Conservation (phyloP, 2,797 vertebrate genomes). For the Artibeus lituratus region DNA sequence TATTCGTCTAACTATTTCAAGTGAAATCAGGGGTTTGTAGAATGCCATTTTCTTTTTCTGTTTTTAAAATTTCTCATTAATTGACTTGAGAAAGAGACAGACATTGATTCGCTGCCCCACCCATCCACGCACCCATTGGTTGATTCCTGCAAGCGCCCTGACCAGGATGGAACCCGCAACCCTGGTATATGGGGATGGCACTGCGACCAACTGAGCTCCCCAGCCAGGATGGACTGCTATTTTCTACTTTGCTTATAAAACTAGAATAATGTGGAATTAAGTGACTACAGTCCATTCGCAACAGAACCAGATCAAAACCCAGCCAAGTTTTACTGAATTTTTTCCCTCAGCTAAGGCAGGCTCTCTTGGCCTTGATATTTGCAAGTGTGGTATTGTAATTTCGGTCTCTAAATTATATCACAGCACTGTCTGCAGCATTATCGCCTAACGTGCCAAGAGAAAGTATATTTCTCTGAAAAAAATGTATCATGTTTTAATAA, state of each 20-base stretch:
- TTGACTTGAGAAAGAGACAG: background rate
- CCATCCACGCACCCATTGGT: background rate
- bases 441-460: background rate
- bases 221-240: background rate
- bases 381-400: background rate
- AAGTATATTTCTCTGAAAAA: background rate
- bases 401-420: slow-evolving; percentile 3
- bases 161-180: background rate
- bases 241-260: background rate
- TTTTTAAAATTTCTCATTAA: background rate
- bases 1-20: background rate
- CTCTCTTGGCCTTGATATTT: background rate
- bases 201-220: background rate
- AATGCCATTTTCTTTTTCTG: background rate
- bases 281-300: background rate
- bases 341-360: background rate
- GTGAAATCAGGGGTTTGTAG: background rate
- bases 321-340: background rate
- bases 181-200: background rate
- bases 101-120: background rate
- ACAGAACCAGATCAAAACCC: background rate
- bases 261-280: background rate
- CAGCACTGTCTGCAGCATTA: background rate
- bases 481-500: slow-evolving; percentile 18
- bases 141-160: background rate